A percentile compares a stretch with the other conserved stretches of the same genome.
Conservation (phyloP, 2,113 vertebrate species). For the Silurus glanis region DNA sequence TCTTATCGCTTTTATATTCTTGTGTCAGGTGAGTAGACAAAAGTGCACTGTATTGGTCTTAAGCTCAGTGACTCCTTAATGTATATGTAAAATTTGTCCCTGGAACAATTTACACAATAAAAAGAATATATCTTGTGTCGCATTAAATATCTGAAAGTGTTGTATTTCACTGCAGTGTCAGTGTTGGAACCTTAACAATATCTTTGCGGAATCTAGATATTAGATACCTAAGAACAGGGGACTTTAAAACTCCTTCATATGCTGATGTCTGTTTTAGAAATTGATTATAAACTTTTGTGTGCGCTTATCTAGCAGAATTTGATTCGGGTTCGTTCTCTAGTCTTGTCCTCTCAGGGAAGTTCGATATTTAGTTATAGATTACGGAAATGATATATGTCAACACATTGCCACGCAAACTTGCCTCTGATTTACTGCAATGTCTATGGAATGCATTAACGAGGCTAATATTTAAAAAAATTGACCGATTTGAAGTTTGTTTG, state of each 20-base stretch:
- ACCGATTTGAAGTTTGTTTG: not conserved
- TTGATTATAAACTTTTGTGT: not conserved
- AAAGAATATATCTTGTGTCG: slow-evolving; percentile 1
- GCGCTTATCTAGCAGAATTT: not conserved
- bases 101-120: slow-evolving; percentile 47
- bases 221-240: not conserved
- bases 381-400: slow-evolving; percentile 6
- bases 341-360: not conserved
- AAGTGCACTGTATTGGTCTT: slow-evolving; percentile 16
- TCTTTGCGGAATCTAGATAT: not conserved
- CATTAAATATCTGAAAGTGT: slow-evolving; percentile 40
- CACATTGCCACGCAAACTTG: slow-evolving; percentile 12
- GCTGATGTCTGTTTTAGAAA: not conserved
- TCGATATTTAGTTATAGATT: slow-evolving; percentile 5
- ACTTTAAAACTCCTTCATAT: not conserved
- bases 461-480: not conserved
- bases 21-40: not conserved
- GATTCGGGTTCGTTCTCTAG: not conserved
- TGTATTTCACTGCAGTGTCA: not conserved
- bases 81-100: slow-evolving; percentile 40
- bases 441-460: not conserved
- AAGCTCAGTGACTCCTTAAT: slow-evolving; percentile 38
- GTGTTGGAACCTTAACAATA: slow-evolving; percentile 2
- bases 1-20: not conserved
- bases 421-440: too few relatives aligned